Base-by-base conservation (phyloP, 2,113 vertebrate genomes). In the Hyaena hyaena region DNA sequence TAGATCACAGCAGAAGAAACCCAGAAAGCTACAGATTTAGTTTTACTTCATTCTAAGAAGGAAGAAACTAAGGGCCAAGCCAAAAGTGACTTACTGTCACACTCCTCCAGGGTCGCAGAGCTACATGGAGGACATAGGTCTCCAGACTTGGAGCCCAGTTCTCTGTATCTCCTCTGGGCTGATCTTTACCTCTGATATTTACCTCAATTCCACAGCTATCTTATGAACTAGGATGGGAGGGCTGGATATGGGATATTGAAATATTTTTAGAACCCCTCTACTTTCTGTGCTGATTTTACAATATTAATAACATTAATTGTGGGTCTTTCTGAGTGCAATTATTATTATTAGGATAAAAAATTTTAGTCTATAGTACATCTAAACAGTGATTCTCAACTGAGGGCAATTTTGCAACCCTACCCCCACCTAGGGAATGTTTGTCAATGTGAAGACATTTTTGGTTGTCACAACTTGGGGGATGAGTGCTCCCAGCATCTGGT, bases 101-200 rank as follows among this genome's bases (percentile, higher is more conserved):
- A 19, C 3, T 71, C 50, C 28, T 74, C 39, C 19, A 28, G 3
- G 16, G 74, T 21, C 82, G 4, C 31, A 68, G n/a, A 66, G 50
- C 39, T 69, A 10, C 77, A 39, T 58, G 6, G 0, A 35, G 87
- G 79, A 24, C n/a, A 14, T 12, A 43, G 79, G n/a, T 23, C 24
- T 33, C 24, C 19, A 19, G 35, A 14, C 3, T 16, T 23, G 26
- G 4, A 35, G 31, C 2, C 65, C 35, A 39, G 0, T 0, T 35
- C 24, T 45, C 39, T 68, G 48, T 31, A 15, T 9, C 28, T 50
- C 17, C 24, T 21, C 23, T 50, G 33, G 58, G 39, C 61, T 35
- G 17, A 68, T 28, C 71, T 89, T 53, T 39, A 43, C 0, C 2
- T 71, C 7, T 39, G 39, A 26, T 5, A 16, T 63, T 85, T 39